Evolutionary conservation across 2,888 invertebrate species (phyloP), one percentile per base, ranked within the genome.

Genomic region (Xestoiulus laeticollis): DNA sequence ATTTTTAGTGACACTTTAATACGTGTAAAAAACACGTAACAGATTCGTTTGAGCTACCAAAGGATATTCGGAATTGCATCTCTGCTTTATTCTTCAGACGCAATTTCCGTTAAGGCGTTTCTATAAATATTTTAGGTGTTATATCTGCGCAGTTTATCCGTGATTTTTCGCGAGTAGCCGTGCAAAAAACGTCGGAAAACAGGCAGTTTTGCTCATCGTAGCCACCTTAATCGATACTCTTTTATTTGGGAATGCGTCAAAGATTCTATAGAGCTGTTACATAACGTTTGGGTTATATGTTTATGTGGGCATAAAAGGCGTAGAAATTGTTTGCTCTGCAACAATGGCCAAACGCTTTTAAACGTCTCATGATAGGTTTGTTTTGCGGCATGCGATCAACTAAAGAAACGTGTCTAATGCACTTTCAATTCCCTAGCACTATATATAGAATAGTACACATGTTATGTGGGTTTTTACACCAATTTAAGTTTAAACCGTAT

Each of bases 291-390:
- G 32, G 38, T 26, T 38, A 33, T n/a, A n/a, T 84, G 38, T 33
- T 84, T 84, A 84, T 33, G 84, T 38, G 32, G 84, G 38, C 53
- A 53, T 53, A 53, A 53, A 53, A 53, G 53, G 53, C 53, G 2
- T 2, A 53, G 43, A 44, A 38, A 43, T 44, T 44, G 44, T 33
- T 30, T 30, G 44, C 85, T 30, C 30, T 85, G 85, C 48, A 48
- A 38, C 85, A 85, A 30, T 85, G 85, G 85, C 43, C 10, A 87
- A n/a, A 78, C 68, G 22, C 87, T 87, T 4, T 0, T 26, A 53
- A 16, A 53, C 5, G 53, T 38, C 53, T n/a, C n/a, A 16, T 38
- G 19, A 53, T 53, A 53, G 19, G 48, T 48, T 48, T 48, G 48
- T 48, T 12, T 48, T 48, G 48, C 16, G 48, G 48, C 48, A 48